Evolutionary conservation across 2,888 invertebrate species (phyloP), one percentile per base, ranked within the genome.

Genomic region (Hydraecia micacea): DNA sequence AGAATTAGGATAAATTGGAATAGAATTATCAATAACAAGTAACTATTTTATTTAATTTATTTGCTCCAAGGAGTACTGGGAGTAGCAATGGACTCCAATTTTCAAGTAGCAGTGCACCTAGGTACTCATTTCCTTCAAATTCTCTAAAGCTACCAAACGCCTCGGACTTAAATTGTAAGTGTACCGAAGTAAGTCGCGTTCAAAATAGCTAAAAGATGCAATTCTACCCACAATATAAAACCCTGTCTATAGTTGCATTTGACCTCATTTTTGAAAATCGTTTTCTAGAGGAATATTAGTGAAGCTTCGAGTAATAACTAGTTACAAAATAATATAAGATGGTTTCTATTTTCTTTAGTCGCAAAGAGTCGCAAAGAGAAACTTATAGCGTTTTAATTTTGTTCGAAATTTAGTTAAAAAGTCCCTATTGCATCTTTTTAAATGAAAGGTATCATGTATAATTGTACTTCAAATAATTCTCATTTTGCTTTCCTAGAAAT

Each of bases 181-280:
- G 66, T 28, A 36, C 8, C 9, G 7, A 67, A 67, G 18, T 62
- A 39, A 18, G 21, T 60, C 5, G 7, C 4, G 18, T 52, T n/a
- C 18, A 52, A 77, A 58, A 77, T 60, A 25, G 9, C 25, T 39
- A 28, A 58, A 52, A 77, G 13, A 32, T 77, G 49, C 77, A 62
- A 32, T 77, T 77, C 18, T 18, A 46, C 25, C 60, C 18, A n/a
- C 58, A 60, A 7, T 77, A 62, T n/a, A 77, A 32, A 52, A 28
- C n/a, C 39, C 9, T 18, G 36, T 39, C 5, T 39, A 25, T 21
- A 70, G 25, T 25, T 49, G 65, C 58, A 65, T 65, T 70, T 25
- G 65, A 60, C 70, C 79, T 71, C 70, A 70, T 79, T 71, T 66
- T 52, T 32, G 28, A 66, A 79, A 71, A 79, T 70, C 21, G 65